Evolutionary conservation across 2,797 vertebrate genomes (phyloP), one percentile per base, ranked within the genome.

Genomic region (Anguilla anguilla): DNA sequence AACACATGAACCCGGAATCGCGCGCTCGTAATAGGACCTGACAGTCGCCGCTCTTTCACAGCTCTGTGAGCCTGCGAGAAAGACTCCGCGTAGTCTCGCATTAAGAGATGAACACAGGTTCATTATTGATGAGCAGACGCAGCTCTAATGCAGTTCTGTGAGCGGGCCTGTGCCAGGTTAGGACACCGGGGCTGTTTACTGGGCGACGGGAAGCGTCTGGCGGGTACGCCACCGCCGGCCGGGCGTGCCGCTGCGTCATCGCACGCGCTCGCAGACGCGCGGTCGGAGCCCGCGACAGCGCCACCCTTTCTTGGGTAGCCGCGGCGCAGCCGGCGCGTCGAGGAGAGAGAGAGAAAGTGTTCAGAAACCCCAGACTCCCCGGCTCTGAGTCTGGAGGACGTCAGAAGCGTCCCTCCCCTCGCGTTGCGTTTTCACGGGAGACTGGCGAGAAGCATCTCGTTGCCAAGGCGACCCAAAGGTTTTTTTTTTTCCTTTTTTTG

Each of bases 361-460:
- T 94, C 94, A 90, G 94, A 94, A 93, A 96, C 93, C 95, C 95
- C 95, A 96, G 94, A 96, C 95, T 90, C 83, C 90, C 91, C 88
- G 88, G 88, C 90, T 90, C 90, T 49, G 85, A 92, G 87, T 92
- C 87, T 90, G 85, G 22, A 55, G 90, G 81, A 83, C 49, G 82
- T 92, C 91, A 87, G 85, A 93, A 46, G 17, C 91, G 72, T 88
- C 15, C 25, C 87, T 93, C 89, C 15, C 25, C 87, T 93, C 89
- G 92, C 10, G 55, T 92, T 89, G 92, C 90, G 88, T 88, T 91
- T 91, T 91, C 90, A 93, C 92, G 92, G 86, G 89, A 91, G 91
- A 90, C 88, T 92, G 90, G 87, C 31, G 69, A 88, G 88, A 87
- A 88, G 86, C 88, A 25, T 84, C 92, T 88, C 74, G 87, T 83